Base-by-base conservation (phyloP, 1,140 invertebrate species). In the Drosophila baimaii region DNA sequence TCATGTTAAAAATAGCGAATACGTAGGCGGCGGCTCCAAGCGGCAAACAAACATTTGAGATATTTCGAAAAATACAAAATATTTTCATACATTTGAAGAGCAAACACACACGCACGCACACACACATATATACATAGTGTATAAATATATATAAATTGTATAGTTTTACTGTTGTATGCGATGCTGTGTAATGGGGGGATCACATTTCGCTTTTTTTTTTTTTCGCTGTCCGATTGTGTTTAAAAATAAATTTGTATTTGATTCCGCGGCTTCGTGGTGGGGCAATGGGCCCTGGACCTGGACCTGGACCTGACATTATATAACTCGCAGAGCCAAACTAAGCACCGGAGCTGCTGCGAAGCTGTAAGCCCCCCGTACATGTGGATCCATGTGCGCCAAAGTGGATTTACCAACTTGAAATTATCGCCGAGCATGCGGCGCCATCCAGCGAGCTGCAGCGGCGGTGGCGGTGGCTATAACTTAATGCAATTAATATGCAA, bases 401-500 rank as follows among this genome's bases (percentile, higher is more conserved):
- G 84, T 89, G 85, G 84, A 89, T 89, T 89, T 89, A 81, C 80
- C 77, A 75, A 81, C 80, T 88, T 89, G 73, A 89, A 89, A 89
- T 89, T 89, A 89, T 89, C 85, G 77, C 83, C 72, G 84, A 58
- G 73, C 84, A 89, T 84, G 84, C 83, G 83, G 66, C 82, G 82
- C 79, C 81, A 81, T 81, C 68, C 49, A 71, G 43, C 55, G 51
- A 35, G 19, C 47, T 51, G 47, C 47, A 31, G 46, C 46, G 43
- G 54, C 43, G 65, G 49, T 56, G 61, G 51, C 63, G 78, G 44
- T 85, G 77, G 84, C 85, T 89, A 88, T 88, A 88, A 89, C 85
- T 89, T 90, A 90, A 90, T 90, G 88, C 83, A 90, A 90, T 90
- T 90, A 90, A 90, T 90, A 90, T 90, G 88, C 88, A 90, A 90